Conservation (phyloP, 2,888 invertebrate genomes). For the Caenorhabditis zanzibari region DNA sequence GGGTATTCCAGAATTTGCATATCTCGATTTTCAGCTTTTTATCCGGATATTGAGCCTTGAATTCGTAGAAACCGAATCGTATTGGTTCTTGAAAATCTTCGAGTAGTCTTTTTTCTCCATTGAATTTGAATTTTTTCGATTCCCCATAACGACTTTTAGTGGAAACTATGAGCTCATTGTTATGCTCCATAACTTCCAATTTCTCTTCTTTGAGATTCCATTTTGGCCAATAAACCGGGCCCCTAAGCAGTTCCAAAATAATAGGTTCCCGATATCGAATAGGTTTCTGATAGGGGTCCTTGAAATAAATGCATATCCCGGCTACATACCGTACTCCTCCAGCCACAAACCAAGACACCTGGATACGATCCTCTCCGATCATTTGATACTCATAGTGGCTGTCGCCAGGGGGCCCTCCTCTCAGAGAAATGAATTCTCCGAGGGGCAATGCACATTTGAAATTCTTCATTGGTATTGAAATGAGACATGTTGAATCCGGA, state of each 20-base stretch:
- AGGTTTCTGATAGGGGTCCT: background rate
- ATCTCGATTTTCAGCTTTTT: background rate
- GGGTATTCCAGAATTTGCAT: background rate
- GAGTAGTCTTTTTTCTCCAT: too few relatives aligned
- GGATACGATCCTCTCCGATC: conserved; percentile 7
- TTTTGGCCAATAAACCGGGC: background rate
- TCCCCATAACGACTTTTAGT: too few relatives aligned
- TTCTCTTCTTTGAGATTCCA: background rate
- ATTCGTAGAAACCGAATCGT: too few relatives aligned
- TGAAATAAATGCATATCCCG: background rate
- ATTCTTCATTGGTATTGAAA: background rate
- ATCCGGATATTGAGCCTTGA: background rate
- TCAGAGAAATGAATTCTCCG: background rate
- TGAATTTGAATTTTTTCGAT: too few relatives aligned
- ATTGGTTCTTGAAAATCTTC: too few relatives aligned
- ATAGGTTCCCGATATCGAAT: background rate
- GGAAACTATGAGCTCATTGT: too few relatives aligned
- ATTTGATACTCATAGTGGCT: conserved; percentile 8
- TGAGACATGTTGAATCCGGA: background rate
- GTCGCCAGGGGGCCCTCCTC: background rate
- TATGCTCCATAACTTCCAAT: too few relatives aligned
- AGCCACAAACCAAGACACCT: background rate
- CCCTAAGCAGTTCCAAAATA: background rate
- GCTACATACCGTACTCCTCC: background rate
- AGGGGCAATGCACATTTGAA: background rate